These are phyloP conservation scores for Sarcophaga variegata DNA, from an alignment of 2,888 invertebrate genomes.

Conservation along the genomic window DNA sequence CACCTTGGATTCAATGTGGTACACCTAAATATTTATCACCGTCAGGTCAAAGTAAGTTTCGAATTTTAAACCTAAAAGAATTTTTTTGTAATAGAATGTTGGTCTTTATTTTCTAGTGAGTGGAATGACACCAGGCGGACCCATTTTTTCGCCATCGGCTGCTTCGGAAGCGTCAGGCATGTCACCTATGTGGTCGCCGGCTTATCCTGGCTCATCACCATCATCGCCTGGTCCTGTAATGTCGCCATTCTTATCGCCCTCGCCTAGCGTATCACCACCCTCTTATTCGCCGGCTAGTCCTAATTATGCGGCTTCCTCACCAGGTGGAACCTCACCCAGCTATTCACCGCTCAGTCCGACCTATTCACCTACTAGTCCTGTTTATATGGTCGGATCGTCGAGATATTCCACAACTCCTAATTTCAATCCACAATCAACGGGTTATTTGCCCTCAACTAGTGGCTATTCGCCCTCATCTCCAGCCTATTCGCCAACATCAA, in stretches of 20 bases:
- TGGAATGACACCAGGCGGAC: slow-evolving; percentile 98
- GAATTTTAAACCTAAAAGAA: not conserved
- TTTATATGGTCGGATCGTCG: slow-evolving; percentile 87
- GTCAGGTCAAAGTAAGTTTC: slow-evolving; percentile 86
- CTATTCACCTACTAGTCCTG: slow-evolving; percentile 87
- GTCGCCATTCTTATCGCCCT: slow-evolving; percentile 87
- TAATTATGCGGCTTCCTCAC: slow-evolving; percentile 85
- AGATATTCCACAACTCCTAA: slow-evolving; percentile 90
- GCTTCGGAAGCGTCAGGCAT: slow-evolving; percentile 97
- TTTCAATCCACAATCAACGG: slow-evolving; percentile 90
- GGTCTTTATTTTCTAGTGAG: slow-evolving; percentile 83
- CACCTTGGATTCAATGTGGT: slow-evolving; percentile 92
- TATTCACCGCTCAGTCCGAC: slow-evolving; percentile 92
- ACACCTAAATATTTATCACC: slow-evolving; percentile 92
- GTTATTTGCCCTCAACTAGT: slow-evolving; percentile 92
- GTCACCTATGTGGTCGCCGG: slow-evolving; percentile 92
- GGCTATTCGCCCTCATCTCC: slow-evolving; percentile 92
- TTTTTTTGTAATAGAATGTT: slow-evolving; percentile 45
- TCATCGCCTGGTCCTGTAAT: slow-evolving; percentile 92
- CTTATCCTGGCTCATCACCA: slow-evolving; percentile 89
- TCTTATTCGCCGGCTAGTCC: slow-evolving; percentile 88
- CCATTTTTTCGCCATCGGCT: slow-evolving; percentile 98
- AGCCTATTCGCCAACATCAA: slow-evolving; percentile 86
- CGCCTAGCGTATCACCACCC: slow-evolving; percentile 84
- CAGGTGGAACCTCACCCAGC: slow-evolving; percentile 87